phyloP scores from a whole-genome alignment of 2,888 invertebrate genomes.

The Clivina fossor region DNA sequence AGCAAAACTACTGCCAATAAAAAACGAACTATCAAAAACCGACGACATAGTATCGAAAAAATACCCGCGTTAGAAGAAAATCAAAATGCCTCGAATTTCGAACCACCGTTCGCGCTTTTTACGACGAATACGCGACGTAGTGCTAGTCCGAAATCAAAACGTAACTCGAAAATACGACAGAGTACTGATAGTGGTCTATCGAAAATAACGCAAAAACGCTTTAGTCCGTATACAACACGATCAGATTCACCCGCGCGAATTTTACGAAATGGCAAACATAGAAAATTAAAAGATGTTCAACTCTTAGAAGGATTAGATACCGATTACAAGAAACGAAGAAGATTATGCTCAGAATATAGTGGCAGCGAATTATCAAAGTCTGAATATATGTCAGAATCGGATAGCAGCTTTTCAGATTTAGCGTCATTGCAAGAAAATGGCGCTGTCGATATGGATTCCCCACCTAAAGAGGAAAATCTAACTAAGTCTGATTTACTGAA shows the following conservation, averaged over 20 bases:
- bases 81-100: slow-evolving; percentile 38
- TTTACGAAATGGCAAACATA: slow-evolving; percentile 66
- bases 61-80: slow-evolving; percentile 46
- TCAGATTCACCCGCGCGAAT: slow-evolving; percentile 62
- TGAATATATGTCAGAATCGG: slow-evolving; percentile 62
- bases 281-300: slow-evolving; percentile 61
- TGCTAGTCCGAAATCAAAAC: slow-evolving; percentile 48
- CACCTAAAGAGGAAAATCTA: slow-evolving; percentile 36
- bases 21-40: slow-evolving; percentile 43
- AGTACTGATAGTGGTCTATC: slow-evolving; percentile 43
- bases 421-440: slow-evolving; percentile 45
- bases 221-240: slow-evolving; percentile 63
- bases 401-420: slow-evolving; percentile 63
- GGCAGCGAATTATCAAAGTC: slow-evolving; percentile 64
- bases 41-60: slow-evolving; percentile 53
- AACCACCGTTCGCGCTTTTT: slow-evolving; percentile 43
- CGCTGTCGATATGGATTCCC: slow-evolving; percentile 22
- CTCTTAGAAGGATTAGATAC: slow-evolving; percentile 63
- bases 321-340: slow-evolving; percentile 54
- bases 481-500: slow-evolving; percentile 27
- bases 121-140: slow-evolving; percentile 46
- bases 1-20: slow-evolving; percentile 42
- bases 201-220: slow-evolving; percentile 41
- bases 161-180: slow-evolving; percentile 44
- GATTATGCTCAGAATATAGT: slow-evolving; percentile 60